phyloP scores from a whole-genome alignment of 2,888 invertebrate genomes.

The Panorpa germanica region DNA sequence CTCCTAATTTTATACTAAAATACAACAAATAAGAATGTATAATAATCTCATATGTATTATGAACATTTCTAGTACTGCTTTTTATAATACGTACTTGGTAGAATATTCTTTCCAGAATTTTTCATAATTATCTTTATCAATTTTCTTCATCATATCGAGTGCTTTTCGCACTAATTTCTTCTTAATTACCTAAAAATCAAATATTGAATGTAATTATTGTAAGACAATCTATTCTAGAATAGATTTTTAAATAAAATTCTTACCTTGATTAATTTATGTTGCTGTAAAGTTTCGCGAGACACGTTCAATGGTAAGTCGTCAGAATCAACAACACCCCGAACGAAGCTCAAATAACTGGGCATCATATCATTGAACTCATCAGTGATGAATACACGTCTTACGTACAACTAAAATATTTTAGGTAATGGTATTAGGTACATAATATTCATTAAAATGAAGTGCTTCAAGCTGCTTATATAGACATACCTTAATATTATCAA shows the following conservation, averaged over 20 bases:
- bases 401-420: conserved; percentile 47
- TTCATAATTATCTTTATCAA: conserved; percentile 72
- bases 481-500: conserved; percentile 71
- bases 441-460: neutral
- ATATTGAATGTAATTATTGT: too few species aligned
- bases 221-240: too few species aligned
- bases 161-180: conserved; percentile 96
- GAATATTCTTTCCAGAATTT: conserved; percentile 99
- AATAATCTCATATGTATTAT: neutral
- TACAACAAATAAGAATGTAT: conserved; percentile 9
- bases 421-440: neutral
- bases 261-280: conserved; percentile 96
- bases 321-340: conserved; percentile 94
- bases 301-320: conserved; percentile 98
- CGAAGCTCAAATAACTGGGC: conserved; percentile 91
- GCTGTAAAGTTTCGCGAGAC: conserved; percentile 93
- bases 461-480: neutral
- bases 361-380: conserved; percentile 99
- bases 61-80: too few species aligned
- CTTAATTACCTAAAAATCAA: too few species aligned
- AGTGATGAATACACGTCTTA: conserved; percentile 96
- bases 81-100: conserved; percentile 53
- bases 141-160: conserved; percentile 94
- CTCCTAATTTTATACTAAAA: conserved; percentile 73
- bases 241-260: too few species aligned